Percentiles rank a stretch among this genome's conserved stretches.
Evolutionary conservation across 2,797 vertebrate species (phyloP).

Genomic region (Pseudochirops corinnae): DNA sequence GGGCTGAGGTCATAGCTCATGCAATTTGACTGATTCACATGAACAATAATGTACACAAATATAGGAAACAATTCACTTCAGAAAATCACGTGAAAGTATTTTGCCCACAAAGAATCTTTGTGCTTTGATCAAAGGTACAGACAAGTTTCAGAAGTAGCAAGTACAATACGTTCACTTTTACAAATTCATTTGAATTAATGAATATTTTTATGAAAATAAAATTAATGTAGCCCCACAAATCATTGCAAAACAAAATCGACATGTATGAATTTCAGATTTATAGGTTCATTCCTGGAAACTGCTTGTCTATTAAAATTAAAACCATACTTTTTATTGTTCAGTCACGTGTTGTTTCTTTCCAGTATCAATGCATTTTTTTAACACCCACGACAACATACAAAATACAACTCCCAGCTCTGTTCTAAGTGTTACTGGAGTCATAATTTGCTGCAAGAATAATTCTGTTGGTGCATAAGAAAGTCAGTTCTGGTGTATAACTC

Average conservation of each 20-base stretch:
- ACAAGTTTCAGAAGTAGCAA: conserved; percentile 47
- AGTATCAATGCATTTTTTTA: conserved; percentile 35
- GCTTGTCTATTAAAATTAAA: conserved; percentile 15
- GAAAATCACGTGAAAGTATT: conserved; percentile 43
- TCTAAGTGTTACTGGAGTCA: conserved; percentile 52
- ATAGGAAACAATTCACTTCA: conserved; percentile 34
- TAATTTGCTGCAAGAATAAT: background rate
- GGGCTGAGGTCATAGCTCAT: conserved; percentile 63
- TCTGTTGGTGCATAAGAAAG: conserved; percentile 18
- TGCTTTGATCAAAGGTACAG: conserved; percentile 53
- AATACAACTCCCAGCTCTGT: conserved; percentile 3
- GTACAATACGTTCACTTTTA: conserved; percentile 44
- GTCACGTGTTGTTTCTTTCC: conserved; percentile 43
- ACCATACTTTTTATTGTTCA: conserved; percentile 48
- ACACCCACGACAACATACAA: background rate
- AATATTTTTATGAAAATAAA: conserved; percentile 55
- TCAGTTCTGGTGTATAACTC: conserved; percentile 7
- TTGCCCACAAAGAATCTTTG: conserved; percentile 44
- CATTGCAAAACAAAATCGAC: conserved; percentile 43
- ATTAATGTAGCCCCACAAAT: conserved; percentile 43
- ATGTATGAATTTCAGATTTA: conserved; percentile 40
- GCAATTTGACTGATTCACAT: background rate
- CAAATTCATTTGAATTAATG: conserved; percentile 43
- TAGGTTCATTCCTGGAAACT: conserved; percentile 27
- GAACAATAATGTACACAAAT: background rate